Conservation (phyloP, 2,113 vertebrate species). For the Herpetotheres cachinnans region DNA sequence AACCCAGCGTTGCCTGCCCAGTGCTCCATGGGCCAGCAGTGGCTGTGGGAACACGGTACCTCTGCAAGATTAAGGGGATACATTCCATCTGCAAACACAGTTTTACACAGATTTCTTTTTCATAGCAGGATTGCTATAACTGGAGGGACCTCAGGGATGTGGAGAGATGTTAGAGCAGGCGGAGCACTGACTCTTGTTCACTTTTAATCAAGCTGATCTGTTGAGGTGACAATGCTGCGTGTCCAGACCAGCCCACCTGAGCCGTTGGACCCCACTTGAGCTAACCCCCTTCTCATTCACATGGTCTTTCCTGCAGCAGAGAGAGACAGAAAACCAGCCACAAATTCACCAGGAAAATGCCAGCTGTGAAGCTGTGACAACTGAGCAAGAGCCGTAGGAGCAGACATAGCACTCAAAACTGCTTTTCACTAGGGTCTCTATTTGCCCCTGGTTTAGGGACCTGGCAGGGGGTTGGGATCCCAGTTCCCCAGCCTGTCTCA, state of each 20-base stretch:
- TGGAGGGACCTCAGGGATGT: neutral
- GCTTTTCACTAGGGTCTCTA: neutral
- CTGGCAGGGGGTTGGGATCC: neutral
- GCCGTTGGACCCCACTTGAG: neutral
- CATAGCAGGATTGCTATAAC: neutral
- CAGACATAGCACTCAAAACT: fast-evolving
- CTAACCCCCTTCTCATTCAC: neutral
- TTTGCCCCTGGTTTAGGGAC: neutral
- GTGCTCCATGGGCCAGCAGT: fast-evolving
- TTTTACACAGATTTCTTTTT: neutral
- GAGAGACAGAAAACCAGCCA: neutral
- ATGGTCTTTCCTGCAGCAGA: neutral
- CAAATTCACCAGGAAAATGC: neutral
- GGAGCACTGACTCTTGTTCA: neutral
- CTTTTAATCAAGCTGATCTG: neutral
- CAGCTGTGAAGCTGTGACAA: neutral
- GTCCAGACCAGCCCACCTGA: neutral
- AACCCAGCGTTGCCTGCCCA: neutral
- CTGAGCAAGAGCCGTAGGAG: neutral
- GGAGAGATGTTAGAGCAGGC: neutral
- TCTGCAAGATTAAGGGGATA: neutral
- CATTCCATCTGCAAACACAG: neutral
- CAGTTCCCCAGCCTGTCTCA: neutral
- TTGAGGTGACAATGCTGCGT: neutral
- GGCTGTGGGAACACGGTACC: neutral